Percentiles rank a stretch among this genome's conserved stretches.
Evolutionary conservation across 2,888 invertebrate genomes (phyloP).

Genomic region (Tenthredo notha): DNA sequence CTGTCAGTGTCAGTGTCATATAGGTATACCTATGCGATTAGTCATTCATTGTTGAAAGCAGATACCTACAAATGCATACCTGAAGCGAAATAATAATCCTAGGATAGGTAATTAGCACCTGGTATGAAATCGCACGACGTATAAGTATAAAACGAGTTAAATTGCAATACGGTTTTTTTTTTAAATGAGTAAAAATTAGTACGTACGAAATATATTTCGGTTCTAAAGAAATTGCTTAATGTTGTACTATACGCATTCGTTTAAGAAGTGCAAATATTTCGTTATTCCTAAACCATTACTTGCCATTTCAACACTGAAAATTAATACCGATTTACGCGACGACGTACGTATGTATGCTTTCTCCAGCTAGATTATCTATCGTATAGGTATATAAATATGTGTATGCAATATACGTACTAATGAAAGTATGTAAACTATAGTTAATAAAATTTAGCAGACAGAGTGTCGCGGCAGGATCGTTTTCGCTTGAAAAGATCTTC

Average conservation of each 20-base stretch:
- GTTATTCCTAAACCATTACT: background rate
- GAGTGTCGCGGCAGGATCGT: background rate
- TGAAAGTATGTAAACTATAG: background rate
- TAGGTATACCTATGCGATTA: background rate
- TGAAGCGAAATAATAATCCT: background rate
- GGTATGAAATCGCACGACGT: background rate
- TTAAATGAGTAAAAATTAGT: background rate
- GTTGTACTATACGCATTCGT: background rate
- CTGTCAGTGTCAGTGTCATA: background rate
- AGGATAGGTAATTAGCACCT: conserved; percentile 9
- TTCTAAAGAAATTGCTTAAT: background rate
- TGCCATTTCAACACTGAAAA: background rate
- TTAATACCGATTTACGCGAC: background rate
- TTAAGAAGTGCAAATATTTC: background rate
- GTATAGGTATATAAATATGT: background rate
- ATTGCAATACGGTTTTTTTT: background rate
- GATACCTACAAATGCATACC: background rate
- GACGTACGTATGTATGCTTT: background rate
- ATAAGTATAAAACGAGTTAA: background rate
- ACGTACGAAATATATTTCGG: no score
- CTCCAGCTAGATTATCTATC: background rate
- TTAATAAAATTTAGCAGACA: background rate
- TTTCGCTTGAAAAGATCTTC: background rate
- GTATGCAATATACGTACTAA: background rate
- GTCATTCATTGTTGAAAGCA: conserved; percentile 15